Evolutionary conservation across 2,113 vertebrate species (phyloP).

Genomic region (Mellivora capensis): DNA sequence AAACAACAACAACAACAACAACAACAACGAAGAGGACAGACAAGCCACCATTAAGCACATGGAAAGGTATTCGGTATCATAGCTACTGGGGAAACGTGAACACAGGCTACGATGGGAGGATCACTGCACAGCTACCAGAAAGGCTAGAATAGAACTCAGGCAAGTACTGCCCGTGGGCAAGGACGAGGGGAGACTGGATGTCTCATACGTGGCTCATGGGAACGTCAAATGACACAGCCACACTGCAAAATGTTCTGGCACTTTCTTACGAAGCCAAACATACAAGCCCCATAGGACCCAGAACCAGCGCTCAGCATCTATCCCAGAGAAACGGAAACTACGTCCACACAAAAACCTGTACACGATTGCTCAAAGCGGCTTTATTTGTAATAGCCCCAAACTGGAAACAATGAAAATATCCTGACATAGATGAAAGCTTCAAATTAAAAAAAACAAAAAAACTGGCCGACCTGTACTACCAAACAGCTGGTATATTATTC

Average conservation of each 20-base stretch:
- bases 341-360: background rate
- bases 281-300: background rate
- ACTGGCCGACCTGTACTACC: background rate
- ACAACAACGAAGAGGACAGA: background rate
- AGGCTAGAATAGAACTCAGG: background rate
- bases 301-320: background rate
- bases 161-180: background rate
- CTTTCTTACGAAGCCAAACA: background rate
- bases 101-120: background rate
- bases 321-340: background rate
- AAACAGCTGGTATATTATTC: background rate
- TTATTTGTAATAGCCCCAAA: background rate
- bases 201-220: background rate
- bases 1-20: no score
- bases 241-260: background rate
- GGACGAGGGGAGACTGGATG: background rate
- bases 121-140: background rate
- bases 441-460: background rate
- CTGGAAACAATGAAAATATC: background rate
- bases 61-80: background rate
- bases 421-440: background rate
- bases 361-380: background rate
- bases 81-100: background rate
- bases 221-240: background rate
- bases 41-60: background rate